Percentiles rank a stretch among this genome's conserved stretches.
Evolutionary conservation across 2,113 vertebrate species (phyloP).

Genomic region (Chaetorhynchus papuensis): DNA sequence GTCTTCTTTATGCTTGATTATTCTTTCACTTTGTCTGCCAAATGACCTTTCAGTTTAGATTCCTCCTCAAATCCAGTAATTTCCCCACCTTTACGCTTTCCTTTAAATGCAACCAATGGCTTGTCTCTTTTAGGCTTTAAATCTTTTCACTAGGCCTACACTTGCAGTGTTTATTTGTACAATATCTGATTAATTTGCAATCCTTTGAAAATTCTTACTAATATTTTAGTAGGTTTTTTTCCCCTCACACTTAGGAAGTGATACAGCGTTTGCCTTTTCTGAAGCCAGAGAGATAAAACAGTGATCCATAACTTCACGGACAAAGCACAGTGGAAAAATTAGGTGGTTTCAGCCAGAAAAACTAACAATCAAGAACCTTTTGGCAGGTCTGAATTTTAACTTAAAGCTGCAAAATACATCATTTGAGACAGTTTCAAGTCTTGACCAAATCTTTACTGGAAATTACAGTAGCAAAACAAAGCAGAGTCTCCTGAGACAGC

Average conservation of each 20-base stretch:
- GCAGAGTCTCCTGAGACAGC: conserved; percentile 28
- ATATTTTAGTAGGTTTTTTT: neutral
- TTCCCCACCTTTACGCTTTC: neutral
- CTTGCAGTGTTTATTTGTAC: conserved; percentile 11
- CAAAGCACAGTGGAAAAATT: conserved; percentile 38
- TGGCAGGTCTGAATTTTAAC: conserved; percentile 62
- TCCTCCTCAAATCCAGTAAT: neutral
- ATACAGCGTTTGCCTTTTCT: conserved; percentile 28
- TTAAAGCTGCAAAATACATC: conserved; percentile 69
- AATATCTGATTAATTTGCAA: neutral
- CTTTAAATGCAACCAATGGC: neutral
- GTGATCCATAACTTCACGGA: conserved; percentile 7
- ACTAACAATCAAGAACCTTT: conserved; percentile 47
- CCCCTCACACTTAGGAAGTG: neutral
- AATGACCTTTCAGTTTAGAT: neutral
- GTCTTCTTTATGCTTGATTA: neutral
- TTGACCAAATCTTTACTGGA: conserved; percentile 65
- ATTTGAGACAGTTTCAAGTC: conserved; percentile 60
- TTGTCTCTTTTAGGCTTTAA: neutral
- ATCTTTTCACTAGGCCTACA: neutral
- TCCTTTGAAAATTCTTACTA: conserved; percentile 20
- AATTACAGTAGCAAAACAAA: conserved; percentile 69
- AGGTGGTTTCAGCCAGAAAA: conserved; percentile 44
- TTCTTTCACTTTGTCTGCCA: neutral
- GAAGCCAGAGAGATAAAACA: conserved; percentile 30